Percentiles rank a stretch among this genome's conserved stretches.
phyloP scores from a whole-genome alignment of 2,113 vertebrate species.

The Galemys pyrenaicus region DNA sequence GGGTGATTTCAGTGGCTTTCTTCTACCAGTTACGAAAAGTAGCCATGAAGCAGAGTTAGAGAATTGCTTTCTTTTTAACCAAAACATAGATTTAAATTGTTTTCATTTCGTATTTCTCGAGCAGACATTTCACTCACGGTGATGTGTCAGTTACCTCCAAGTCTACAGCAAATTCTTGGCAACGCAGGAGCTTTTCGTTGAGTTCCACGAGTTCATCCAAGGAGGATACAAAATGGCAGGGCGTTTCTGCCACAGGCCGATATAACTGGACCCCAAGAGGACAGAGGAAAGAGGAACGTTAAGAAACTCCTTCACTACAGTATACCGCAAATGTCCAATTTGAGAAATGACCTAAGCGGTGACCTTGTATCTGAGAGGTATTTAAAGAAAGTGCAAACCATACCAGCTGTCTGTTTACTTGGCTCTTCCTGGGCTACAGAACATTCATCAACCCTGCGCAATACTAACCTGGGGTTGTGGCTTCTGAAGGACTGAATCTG shows the following conservation, averaged over 20 bases:
- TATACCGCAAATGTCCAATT: not conserved
- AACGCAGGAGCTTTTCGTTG: constrained; percentile 92
- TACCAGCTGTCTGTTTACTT: not conserved
- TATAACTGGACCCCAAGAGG: constrained; percentile 86
- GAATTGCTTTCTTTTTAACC: not conserved
- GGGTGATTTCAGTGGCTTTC: accelerated
- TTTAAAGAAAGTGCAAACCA: not conserved
- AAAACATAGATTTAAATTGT: not conserved
- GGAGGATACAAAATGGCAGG: constrained; percentile 88
- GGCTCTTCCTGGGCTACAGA: not conserved
- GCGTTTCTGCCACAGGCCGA: constrained; percentile 88
- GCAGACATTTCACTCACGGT: not conserved
- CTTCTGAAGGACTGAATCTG: constrained; percentile 88
- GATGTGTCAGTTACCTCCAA: constrained; percentile 89
- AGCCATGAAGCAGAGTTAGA: not conserved
- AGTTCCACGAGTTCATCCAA: constrained; percentile 93
- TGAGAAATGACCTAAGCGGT: not conserved
- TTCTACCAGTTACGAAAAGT: not conserved
- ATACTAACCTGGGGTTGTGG: constrained; percentile 90
- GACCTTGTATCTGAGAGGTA: not conserved
- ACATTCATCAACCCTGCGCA: accelerated
- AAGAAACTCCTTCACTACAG: not conserved
- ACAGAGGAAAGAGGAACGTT: not conserved
- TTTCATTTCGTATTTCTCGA: not conserved
- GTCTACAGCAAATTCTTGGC: constrained; percentile 94